phyloP scores from a whole-genome alignment of 2,888 invertebrate species.

The Lochmaea crataegi region DNA sequence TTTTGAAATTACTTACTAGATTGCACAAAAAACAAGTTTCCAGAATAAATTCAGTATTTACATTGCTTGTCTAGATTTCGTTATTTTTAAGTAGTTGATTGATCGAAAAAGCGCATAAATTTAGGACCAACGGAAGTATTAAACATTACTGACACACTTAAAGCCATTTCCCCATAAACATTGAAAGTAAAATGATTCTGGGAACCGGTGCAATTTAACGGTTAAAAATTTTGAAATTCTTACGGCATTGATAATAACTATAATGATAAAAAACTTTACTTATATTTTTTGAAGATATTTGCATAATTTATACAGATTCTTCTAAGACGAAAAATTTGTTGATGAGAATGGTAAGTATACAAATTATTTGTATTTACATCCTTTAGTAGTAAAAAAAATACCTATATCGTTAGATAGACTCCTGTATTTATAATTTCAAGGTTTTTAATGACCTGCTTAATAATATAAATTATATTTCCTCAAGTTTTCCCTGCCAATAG shows the following conservation, averaged over 20 bases:
- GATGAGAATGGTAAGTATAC: neutral
- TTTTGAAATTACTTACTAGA: neutral
- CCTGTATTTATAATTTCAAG: neutral
- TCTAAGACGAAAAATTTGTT: neutral
- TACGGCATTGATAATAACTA: neutral
- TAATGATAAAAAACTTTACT: neutral
- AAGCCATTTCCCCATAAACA: neutral
- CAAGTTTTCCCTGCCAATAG: no score
- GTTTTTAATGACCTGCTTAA: neutral
- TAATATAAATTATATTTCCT: neutral
- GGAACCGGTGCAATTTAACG: slow-evolving; percentile 1
- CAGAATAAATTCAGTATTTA: neutral
- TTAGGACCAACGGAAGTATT: slow-evolving; percentile 5
- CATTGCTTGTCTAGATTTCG: neutral
- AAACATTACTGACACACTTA: slow-evolving; percentile 6
- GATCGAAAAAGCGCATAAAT: neutral
- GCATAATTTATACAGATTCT: slow-evolving; percentile 6
- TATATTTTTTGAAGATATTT: neutral
- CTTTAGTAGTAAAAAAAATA: neutral
- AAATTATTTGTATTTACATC: slow-evolving; percentile 3
- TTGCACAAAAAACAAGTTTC: neutral
- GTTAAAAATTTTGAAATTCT: slow-evolving; percentile 4
- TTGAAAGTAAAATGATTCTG: slow-evolving; percentile 5
- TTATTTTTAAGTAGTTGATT: neutral
- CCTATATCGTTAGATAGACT: neutral